Conservation (phyloP, 2,113 vertebrate genomes). For the Theropithecus gelada region DNA sequence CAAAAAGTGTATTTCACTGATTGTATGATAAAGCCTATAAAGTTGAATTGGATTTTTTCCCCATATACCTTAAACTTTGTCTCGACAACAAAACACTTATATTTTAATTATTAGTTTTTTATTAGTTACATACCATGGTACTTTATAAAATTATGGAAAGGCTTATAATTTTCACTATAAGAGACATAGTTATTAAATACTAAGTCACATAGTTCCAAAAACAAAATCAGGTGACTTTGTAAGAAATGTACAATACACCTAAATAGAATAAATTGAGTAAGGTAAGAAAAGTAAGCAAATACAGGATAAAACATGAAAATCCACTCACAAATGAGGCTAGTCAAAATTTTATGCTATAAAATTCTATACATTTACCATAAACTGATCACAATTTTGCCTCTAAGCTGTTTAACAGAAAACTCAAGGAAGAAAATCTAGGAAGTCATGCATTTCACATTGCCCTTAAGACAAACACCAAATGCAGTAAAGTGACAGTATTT, state of each 20-base stretch:
- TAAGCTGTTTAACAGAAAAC: not conserved
- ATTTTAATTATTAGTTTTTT: not conserved
- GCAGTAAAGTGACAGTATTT: not conserved
- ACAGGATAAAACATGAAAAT: conserved; percentile 13
- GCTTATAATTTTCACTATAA: not conserved
- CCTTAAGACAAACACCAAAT: not conserved
- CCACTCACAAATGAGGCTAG: not conserved
- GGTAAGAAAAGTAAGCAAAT: not conserved
- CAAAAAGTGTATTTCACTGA: not conserved
- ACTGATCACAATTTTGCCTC: not conserved
- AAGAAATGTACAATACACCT: not conserved
- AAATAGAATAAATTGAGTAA: not conserved
- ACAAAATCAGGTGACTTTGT: not conserved
- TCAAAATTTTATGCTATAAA: not conserved
- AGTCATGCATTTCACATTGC: not conserved
- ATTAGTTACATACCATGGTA: not conserved
- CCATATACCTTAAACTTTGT: not conserved
- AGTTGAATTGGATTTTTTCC: not conserved
- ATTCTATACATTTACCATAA: not conserved
- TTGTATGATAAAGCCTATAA: not conserved
- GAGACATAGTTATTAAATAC: not conserved
- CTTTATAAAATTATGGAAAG: not conserved
- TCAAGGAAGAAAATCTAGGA: not conserved
- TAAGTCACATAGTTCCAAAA: not conserved
- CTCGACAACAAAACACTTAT: not conserved